Evolutionary conservation across 2,888 invertebrate genomes (phyloP).

Genomic region (Pharmacophagus antenor): DNA sequence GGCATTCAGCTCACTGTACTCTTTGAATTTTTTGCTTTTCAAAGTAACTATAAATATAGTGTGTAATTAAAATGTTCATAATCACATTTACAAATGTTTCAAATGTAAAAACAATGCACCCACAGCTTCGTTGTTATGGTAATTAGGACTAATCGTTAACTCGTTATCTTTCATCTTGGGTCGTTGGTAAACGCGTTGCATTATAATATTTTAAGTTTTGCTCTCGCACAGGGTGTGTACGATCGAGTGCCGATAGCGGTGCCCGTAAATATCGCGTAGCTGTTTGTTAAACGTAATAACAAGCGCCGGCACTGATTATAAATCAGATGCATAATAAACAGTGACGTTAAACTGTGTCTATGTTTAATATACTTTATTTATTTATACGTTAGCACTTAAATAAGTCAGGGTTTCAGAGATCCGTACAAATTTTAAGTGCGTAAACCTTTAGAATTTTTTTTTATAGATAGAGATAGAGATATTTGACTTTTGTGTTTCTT

Average conservation of each 20-base stretch:
- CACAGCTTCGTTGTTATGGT: background rate
- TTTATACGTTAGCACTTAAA: too few relatives aligned
- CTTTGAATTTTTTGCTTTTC: too few relatives aligned
- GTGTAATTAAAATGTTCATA: too few relatives aligned
- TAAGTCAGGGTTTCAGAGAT: background rate
- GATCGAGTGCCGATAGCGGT: constrained; percentile 12
- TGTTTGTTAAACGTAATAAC: constrained; percentile 12
- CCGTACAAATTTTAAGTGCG: too few relatives aligned
- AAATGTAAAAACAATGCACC: background rate
- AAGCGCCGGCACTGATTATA: constrained; percentile 13
- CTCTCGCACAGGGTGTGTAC: constrained; percentile 7
- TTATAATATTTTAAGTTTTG: constrained; percentile 12
- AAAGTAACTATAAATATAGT: too few relatives aligned
- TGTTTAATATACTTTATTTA: background rate
- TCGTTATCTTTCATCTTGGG: constrained; percentile 5
- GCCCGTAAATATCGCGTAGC: constrained; percentile 13
- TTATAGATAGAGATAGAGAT: too few relatives aligned
- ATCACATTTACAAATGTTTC: too few relatives aligned
- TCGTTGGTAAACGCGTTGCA: background rate
- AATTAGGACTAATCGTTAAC: constrained; percentile 1
- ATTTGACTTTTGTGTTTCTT: too few relatives aligned
- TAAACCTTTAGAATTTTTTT: too few relatives aligned
- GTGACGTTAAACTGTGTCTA: background rate
- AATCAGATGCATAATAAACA: constrained; percentile 23
- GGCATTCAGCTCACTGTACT: too few relatives aligned